phyloP scores from a whole-genome alignment of 2,888 invertebrate genomes.

The Actias luna region DNA sequence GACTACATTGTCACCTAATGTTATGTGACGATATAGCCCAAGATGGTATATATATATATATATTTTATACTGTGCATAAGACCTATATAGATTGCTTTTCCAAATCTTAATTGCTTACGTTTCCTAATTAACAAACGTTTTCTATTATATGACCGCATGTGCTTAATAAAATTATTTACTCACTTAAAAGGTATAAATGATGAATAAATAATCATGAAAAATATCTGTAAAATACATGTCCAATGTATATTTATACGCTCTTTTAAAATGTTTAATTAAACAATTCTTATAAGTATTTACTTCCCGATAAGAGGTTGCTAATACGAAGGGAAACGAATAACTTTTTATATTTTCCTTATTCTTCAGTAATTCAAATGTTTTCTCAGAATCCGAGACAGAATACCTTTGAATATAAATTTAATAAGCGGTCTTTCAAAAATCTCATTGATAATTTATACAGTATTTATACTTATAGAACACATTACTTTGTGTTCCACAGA shows the following conservation, averaged over 20 bases:
- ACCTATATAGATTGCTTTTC: too few species aligned
- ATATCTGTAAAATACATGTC: neutral
- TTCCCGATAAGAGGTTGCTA: neutral
- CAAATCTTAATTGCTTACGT: neutral
- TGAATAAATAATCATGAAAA: neutral
- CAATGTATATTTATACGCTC: neutral
- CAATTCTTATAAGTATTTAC: constrained; percentile 3
- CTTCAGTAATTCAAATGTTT: neutral
- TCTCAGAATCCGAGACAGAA: neutral
- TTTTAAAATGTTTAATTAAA: neutral
- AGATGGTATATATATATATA: too few species aligned
- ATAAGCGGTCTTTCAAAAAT: neutral
- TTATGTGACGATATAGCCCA: too few species aligned
- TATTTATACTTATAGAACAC: neutral
- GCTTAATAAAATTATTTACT: neutral
- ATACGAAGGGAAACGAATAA: neutral
- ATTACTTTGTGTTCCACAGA: neutral
- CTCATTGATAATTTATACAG: neutral
- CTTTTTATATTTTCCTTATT: constrained; percentile 8
- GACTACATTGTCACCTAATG: too few species aligned
- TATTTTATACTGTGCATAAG: too few species aligned
- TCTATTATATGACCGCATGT: neutral
- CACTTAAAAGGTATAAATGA: neutral
- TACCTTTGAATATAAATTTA: constrained; percentile 11
- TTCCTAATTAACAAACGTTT: neutral